Conservation (phyloP, 2,113 vertebrate genomes). For the Ornithorhynchus anatinus region DNA sequence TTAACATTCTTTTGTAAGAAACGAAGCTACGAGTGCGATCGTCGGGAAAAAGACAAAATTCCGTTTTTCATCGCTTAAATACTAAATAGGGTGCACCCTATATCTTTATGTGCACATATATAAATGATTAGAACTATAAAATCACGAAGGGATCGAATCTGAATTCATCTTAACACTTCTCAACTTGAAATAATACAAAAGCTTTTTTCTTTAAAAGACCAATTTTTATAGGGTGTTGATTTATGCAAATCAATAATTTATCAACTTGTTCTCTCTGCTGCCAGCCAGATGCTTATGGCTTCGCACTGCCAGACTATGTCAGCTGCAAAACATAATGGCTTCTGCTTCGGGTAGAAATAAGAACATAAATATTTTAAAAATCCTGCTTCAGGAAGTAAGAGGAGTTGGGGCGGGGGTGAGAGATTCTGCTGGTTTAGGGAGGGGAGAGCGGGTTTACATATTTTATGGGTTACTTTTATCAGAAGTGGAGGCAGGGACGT, state of each 20-base stretch:
- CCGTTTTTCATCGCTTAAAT: neutral
- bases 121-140: constrained; percentile 49
- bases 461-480: constrained; percentile 79
- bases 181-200: constrained; percentile 58
- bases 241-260: constrained; percentile 94
- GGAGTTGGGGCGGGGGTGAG: constrained; percentile 47
- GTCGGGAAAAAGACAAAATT: constrained; percentile 1
- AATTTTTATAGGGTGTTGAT: constrained; percentile 87
- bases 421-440: constrained; percentile 71
- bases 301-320: constrained; percentile 77
- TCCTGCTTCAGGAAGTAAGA: constrained; percentile 74
- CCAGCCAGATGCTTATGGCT: constrained; percentile 84
- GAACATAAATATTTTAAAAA: constrained; percentile 92
- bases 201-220: constrained; percentile 62
- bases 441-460: constrained; percentile 72
- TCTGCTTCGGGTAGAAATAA: constrained; percentile 85
- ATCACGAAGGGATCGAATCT: constrained; percentile 50
- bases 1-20: neutral
- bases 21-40: neutral
- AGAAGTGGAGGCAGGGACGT: constrained; percentile 73
- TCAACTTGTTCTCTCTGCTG: constrained; percentile 77
- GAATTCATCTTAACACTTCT: constrained; percentile 64
- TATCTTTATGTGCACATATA: neutral
- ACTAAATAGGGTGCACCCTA: neutral
- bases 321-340: constrained; percentile 84